Evolutionary conservation across 2,113 vertebrate genomes (phyloP), one percentile per base, ranked within the genome.

Genomic region (Thoracochromis brauschi): DNA sequence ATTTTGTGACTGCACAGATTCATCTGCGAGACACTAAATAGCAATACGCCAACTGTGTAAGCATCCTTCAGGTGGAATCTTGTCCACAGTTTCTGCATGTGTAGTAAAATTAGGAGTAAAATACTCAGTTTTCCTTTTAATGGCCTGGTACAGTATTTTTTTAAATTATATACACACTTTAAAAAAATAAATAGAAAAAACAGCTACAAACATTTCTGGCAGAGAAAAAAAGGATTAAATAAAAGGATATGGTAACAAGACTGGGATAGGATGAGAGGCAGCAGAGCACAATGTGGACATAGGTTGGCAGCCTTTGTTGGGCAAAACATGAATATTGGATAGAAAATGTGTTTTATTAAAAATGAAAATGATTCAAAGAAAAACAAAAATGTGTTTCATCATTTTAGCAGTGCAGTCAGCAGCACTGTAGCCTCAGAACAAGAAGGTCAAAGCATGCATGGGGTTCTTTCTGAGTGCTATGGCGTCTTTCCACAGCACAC

Each of bases 11-110:
- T 2, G 10, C 16, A 5, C 16, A 19, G 71, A 19, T 17, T 78
- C 1, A 19, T 31, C 71, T 78, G 24, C 2, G 0, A 49, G 68
- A 49, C 24, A 0, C 24, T 31, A 31, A 29, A 31, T 19, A 49
- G 10, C 6, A 49, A 19, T 31, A 11, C 4, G 0, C 9, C 14
- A 49, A 19, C 0, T 29, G 9, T 29, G 14, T 78, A 29, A 29
- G 71, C 24, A 19, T 75, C 42, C 71, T 31, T 75, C 42, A 47
- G 71, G 71, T 19, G 40, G 42, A 47, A 7, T 45, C 21, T 17
- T 29, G 42, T 12, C 16, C 71, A 78, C 71, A 49, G 71, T 19
- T 10, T 75, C 71, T 45, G 42, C 42, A 19, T 49, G 71, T 73
- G 14, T 21, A n/a, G 1, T 2, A 38, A 1, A 0, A 65, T 65